These are phyloP conservation scores for Montipora cactus DNA, from an alignment of 64 coral and sea anemone genomes.

Conservation along the genomic window DNA sequence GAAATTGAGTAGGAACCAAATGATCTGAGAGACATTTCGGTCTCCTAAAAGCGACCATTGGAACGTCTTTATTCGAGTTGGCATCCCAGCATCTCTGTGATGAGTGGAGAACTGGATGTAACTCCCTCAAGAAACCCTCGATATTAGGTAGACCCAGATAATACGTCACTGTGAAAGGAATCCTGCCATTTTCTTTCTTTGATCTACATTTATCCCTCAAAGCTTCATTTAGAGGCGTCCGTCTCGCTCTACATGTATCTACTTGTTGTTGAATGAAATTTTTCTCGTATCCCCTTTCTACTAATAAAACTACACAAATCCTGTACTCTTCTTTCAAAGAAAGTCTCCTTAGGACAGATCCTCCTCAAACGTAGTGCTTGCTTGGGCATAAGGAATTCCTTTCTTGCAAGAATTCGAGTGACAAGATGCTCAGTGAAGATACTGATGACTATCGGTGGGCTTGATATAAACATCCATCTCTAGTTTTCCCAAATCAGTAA, in stretches of 20 bases:
- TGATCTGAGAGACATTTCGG: no score
- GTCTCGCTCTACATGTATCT: not conserved
- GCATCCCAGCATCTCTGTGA: no score
- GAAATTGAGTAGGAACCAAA: no score
- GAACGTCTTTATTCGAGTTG: no score
- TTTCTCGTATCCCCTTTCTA: not conserved
- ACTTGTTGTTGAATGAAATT: not conserved
- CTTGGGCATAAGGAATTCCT: not conserved
- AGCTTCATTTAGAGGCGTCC: not conserved
- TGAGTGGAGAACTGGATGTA: no score
- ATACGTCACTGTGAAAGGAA: not conserved
- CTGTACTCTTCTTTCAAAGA: not conserved
- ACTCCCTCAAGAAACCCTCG: not conserved
- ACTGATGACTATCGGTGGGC: not conserved
- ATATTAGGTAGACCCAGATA: not conserved
- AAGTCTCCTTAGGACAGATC: not conserved
- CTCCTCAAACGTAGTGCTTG: not conserved
- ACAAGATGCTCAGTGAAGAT: not conserved
- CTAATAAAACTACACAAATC: not conserved
- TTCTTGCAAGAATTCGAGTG: not conserved
- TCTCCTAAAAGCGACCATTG: no score
- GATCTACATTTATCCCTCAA: not conserved
- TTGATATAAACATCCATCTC: not conserved
- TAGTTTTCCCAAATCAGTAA: no score
- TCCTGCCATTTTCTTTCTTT: not conserved